phyloP scores from a whole-genome alignment of 2,888 invertebrate species.

The Archips crataeganus region DNA sequence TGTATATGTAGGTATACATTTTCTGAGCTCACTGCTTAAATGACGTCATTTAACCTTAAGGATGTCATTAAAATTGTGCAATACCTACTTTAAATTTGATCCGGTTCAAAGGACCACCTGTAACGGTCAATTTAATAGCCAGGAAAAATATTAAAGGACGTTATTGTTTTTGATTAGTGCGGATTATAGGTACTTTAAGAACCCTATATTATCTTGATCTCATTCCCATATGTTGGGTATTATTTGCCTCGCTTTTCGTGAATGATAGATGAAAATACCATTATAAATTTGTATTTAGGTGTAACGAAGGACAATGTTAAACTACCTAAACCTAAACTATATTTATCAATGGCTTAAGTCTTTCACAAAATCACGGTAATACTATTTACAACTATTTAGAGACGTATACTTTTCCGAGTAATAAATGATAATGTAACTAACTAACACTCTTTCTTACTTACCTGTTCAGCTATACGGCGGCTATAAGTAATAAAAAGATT shows the following conservation, averaged over 20 bases:
- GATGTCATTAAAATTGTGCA: no score
- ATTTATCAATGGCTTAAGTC: not conserved
- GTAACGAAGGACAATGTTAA: no score
- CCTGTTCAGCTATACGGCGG: not conserved
- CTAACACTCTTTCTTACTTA: not conserved
- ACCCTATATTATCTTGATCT: no score
- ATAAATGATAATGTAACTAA: not conserved
- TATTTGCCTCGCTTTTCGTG: no score
- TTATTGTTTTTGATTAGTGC: no score
- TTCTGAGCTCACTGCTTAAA: not conserved
- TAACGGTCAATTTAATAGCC: not conserved
- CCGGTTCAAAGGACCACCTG: not conserved
- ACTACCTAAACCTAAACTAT: no score
- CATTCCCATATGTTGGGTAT: no score
- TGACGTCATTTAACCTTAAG: not conserved
- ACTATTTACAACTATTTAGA: not conserved
- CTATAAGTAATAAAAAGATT: constrained; percentile 16
- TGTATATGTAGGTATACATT: not conserved
- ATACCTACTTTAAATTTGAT: not conserved
- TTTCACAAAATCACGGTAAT: constrained; percentile 14
- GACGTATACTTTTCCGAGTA: not conserved
- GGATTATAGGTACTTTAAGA: no score
- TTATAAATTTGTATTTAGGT: no score
- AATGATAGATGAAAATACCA: no score
- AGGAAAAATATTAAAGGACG: not conserved